phyloP scores from a whole-genome alignment of 2,113 vertebrate genomes.

The Alouatta palliata region DNA sequence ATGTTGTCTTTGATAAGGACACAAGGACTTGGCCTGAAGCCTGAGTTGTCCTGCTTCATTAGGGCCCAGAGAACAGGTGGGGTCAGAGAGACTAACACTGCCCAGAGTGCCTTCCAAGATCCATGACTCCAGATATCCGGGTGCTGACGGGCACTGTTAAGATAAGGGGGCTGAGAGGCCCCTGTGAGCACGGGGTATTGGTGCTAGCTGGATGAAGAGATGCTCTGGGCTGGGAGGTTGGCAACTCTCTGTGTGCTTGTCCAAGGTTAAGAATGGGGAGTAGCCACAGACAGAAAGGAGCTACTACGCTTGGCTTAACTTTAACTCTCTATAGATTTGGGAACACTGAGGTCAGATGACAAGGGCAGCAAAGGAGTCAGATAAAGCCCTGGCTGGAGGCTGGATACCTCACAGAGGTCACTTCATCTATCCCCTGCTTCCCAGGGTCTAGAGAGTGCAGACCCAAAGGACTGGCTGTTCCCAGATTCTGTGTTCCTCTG shows the following conservation, averaged over 20 bases:
- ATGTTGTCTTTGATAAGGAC: constrained; percentile 82
- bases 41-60: constrained; percentile 77
- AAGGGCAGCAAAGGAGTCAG: constrained; percentile 5
- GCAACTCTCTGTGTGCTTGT: background rate
- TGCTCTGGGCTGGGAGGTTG: background rate
- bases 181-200: background rate
- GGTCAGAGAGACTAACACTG: constrained; percentile 67
- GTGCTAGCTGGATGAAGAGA: background rate
- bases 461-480: background rate
- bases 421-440: background rate
- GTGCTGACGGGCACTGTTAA: background rate
- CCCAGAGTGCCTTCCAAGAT: constrained; percentile 27
- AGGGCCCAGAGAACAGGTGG: constrained; percentile 75
- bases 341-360: constrained; percentile 12
- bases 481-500: background rate
- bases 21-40: constrained; percentile 78
- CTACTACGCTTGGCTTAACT: background rate
- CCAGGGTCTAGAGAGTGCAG: background rate
- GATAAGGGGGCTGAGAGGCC: background rate
- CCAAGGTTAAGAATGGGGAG: background rate
- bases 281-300: background rate
- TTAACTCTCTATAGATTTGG: background rate
- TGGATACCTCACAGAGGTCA: background rate
- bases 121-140: background rate
- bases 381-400: background rate